Evolutionary conservation across 2,888 invertebrate genomes (phyloP), one percentile per base, ranked within the genome.

Genomic region (Andrena chrysosceles): DNA sequence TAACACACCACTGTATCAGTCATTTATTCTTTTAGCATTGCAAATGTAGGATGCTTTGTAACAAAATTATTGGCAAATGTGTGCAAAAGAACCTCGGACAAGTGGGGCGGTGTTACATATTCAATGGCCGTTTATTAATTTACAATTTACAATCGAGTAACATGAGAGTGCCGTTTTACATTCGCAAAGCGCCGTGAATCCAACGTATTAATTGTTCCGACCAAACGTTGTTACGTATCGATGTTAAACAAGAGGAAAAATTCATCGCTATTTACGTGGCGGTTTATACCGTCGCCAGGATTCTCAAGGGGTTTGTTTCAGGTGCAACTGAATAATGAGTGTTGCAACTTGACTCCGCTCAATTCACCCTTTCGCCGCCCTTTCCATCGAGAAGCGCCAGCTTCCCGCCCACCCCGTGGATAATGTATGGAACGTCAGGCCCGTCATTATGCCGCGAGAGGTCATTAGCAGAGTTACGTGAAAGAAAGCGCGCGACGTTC

Each of bases 401-500:
- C 29, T 29, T 64, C 56, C 29, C 59, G 69, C 69, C 48, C 64
- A 67, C 64, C 35, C 56, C 7, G 63, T 33, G 20, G 71, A 68
- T 89, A 89, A 89, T 89, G 86, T 89, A 89, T 89, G 89, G 86
- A 89, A 90, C 89, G 89, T 89, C 89, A 89, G 90, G 89, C 81
- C 83, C 87, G 83, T 90, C 90, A 89, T 90, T 89, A 89, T 77
- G 80, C 64, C 83, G 80, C 83, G 82, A 90, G 90, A 84, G 89
- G 87, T 90, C 90, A 89, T 89, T 90, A 90, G 87, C 64, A 71
- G 78, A 74, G 84, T 86, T 86, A 84, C 86, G 83, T 81, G 88
- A 82, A 83, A 85, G 86, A 84, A 87, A 83, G 81, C 74, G 66
- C 31, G 79, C 74, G 54, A 76, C 69, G 60, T 79, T 79, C 68